A percentile compares a stretch with the other conserved stretches of the same genome.
Evolutionary conservation across 2,113 vertebrate species (phyloP).

Genomic region (Perccottus glenii): DNA sequence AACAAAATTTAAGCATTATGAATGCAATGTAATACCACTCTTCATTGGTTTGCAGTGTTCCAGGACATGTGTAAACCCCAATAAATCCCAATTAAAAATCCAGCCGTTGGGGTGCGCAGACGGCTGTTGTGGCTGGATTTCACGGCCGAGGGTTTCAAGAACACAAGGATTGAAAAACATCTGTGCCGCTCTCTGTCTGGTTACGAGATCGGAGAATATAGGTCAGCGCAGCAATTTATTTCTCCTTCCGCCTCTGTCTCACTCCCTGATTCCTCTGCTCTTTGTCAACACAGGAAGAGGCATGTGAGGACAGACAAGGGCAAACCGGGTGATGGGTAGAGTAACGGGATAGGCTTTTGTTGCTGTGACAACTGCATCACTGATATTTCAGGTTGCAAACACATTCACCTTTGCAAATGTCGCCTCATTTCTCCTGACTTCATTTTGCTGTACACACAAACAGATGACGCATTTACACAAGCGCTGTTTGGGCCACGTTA

Average conservation of each 20-base stretch:
- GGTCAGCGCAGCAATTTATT: slow-evolving; percentile 73
- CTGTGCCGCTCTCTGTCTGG: slow-evolving; percentile 67
- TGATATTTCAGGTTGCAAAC: slow-evolving; percentile 17
- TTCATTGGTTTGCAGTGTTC: neutral
- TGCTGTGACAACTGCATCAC: slow-evolving; percentile 56
- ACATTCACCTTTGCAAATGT: slow-evolving; percentile 46
- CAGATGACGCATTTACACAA: neutral
- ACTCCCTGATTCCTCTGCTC: slow-evolving; percentile 32
- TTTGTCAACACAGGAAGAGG: slow-evolving; percentile 41
- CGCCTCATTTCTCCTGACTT: slow-evolving; percentile 11
- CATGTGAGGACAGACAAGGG: slow-evolving; percentile 47
- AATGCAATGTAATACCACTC: no score
- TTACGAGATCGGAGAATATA: slow-evolving; percentile 70
- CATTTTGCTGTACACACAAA: slow-evolving; percentile 9
- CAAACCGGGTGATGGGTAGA: slow-evolving; percentile 18
- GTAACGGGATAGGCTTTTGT: slow-evolving; percentile 31
- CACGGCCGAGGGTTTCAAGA: slow-evolving; percentile 56
- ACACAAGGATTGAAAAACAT: slow-evolving; percentile 58
- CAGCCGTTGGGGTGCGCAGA: neutral
- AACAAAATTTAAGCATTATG: no score
- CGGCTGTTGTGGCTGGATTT: slow-evolving; percentile 42
- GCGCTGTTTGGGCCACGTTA: no score
- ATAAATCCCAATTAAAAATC: slow-evolving; percentile 9
- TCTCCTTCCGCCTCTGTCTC: slow-evolving; percentile 33
- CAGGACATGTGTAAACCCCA: neutral